Base-by-base conservation (phyloP, 2,113 vertebrate species). In the Crotalus helleri region DNA sequence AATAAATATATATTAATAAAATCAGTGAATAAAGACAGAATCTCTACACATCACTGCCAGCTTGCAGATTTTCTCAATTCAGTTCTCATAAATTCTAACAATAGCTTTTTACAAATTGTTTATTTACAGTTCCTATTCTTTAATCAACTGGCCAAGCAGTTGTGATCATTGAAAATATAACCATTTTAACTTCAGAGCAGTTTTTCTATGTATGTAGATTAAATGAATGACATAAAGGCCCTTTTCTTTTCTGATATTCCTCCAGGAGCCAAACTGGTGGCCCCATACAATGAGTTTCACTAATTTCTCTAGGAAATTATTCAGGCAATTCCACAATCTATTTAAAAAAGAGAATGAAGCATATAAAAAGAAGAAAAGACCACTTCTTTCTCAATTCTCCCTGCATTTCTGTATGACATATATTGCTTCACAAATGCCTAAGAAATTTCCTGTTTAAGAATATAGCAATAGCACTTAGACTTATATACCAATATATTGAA, bases 281-380 rank as follows among this genome's bases (percentile, higher is more conserved):
- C 55, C 39, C 44, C 54, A 64, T 51, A 93, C 89, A 91, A 88
- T 91, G 86, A 94, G 91, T 39, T 92, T 90, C 57, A 85, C 93
- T 92, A 92, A 94, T 85, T 81, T 90, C 57, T 51, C 74, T 92
- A 90, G 88, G 74, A 86, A 92, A 57, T 49, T 87, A 87, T 55
- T 92, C 91, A 57, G 91, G 64, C 87, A 90, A 55, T 9, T 3
- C 61, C 33, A 64, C 57, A 92, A 49, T 55, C 24, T 33, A 69
- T 94, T 94, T 92, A 57, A 89, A 89, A n/a, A 5, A 24, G 49
- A n/a, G 21, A 92, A 81, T 23, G 13, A 55, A 29, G 17, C 19
- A 69, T 69, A 59, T 9, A 55, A 44, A 26, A 8, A 19, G 29
- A 51, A 58, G 49, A 58, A 12, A 33, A 51, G 57, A 44, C 17